Evolutionary conservation across 2,888 invertebrate species (phyloP), one percentile per base, ranked within the genome.

Genomic region (Busseola fusca): DNA sequence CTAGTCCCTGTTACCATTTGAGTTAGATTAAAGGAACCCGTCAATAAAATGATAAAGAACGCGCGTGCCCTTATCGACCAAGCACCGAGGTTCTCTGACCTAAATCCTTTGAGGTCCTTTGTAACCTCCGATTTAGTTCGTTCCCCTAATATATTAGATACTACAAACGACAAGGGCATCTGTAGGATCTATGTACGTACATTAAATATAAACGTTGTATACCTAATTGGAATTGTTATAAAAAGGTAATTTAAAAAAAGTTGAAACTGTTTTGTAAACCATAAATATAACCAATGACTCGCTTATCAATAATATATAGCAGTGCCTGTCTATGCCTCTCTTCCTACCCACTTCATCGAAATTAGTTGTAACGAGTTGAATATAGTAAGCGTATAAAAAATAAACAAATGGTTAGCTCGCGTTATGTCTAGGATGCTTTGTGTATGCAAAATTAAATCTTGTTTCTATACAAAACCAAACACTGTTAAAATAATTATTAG

Each of bases 21-120:
- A 45, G 21, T 30, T 10, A 16, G 27, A 27, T 42, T 16, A 48
- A 0, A 25, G 40, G 42, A 42, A 34, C 27, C 48, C 12, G 21
- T 34, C 30, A 9, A 21, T 16, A 27, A 34, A 48, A 50, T 14
- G 25, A 37, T 21, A 50, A 62, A 50, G 45, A 56, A n/a, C 63
- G 45, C 54, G 59, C 62, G 52, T 67, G 48, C 34, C 30, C 12
- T 9, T n/a, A 63, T 76, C 76, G 69, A 72, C 60, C 59, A 69
- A 63, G 60, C 48, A n/a, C 42, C 30, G 25, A 56, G 25, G 69
- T 64, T 75, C 72, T 25, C 58, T 69, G 73, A 76, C 68, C 73
- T 68, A 40, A 76, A 69, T 78, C 70, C 64, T 73, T 74, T 50
- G 50, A 60, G 45, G 30, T 71, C 74, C 59, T 57, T 62, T 37